phyloP scores from a whole-genome alignment of 2,888 invertebrate genomes.

The Cryptocephalus primarius region DNA sequence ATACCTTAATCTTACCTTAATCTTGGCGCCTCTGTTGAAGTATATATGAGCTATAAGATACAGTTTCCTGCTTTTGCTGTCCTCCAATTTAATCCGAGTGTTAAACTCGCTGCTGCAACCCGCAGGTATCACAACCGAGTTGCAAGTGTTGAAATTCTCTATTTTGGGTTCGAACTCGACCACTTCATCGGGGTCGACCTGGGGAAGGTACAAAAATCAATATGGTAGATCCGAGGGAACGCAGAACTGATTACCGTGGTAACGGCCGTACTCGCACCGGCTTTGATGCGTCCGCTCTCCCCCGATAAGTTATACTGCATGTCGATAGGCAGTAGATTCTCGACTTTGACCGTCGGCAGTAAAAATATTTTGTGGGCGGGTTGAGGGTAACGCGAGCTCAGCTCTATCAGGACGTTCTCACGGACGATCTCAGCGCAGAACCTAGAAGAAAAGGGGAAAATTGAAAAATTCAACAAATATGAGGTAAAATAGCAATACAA shows the following conservation, averaged over 20 bases:
- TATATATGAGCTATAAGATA: conserved; percentile 54
- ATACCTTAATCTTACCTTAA: conserved; percentile 29
- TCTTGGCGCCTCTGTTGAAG: conserved; percentile 29
- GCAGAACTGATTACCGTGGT: conserved; percentile 23
- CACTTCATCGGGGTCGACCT: conserved; percentile 62
- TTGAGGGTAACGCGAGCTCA: conserved; percentile 36
- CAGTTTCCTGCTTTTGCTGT: conserved; percentile 59
- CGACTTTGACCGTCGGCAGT: conserved; percentile 71
- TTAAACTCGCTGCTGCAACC: conserved; percentile 25
- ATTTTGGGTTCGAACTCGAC: conserved; percentile 66
- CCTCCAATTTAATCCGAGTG: conserved; percentile 56
- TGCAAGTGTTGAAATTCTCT: conserved; percentile 60
- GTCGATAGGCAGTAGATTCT: conserved; percentile 82
- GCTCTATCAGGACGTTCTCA: conserved; percentile 51
- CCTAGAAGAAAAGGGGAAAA: conserved; percentile 27
- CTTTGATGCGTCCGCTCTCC: conserved; percentile 22
- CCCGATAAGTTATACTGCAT: conserved; percentile 49
- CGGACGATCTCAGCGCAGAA: conserved; percentile 71
- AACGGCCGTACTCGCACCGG: conserved; percentile 29
- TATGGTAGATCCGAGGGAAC: no score
- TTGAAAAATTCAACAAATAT: conserved; percentile 1
- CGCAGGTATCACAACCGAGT: conserved; percentile 25
- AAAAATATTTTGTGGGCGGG: conserved; percentile 84
- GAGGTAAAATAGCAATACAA: neutral
- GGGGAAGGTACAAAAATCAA: conserved; percentile 4